Evolutionary conservation across 1,140 invertebrate species (phyloP), one percentile per base, ranked within the genome.

Genomic region (Hyles vespertilio): DNA sequence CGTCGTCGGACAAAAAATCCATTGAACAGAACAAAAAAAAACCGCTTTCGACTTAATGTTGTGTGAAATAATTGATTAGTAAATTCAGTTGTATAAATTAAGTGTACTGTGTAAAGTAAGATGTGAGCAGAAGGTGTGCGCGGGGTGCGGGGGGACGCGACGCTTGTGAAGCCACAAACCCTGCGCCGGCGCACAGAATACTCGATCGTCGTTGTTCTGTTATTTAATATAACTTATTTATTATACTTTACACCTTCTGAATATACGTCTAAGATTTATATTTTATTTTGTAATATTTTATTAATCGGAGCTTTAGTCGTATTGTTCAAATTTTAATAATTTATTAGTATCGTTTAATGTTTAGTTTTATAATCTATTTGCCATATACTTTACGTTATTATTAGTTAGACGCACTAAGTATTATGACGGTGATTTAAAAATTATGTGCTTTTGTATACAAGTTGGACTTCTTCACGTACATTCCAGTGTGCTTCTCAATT

Each of bases 401-500:
- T 34, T 34, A 34, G 34, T 34, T n/a, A 34, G 32, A 51, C 4
- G 32, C 34, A 34, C 32, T 11, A 51, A 9, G 10, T 34, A 34
- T 51, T 9, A 32, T 9, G 7, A 8, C 34, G 50, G 9, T 33
- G 9, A 8, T 9, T 50, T 8, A n/a, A 47, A 47, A 11, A 5
- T 47, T 47, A 47, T 47, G 12, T 47, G 10, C 10, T 47, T 11
- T 10, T 50, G 12, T 50, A 32, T 50, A n/a, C n/a, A 48, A 7
- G 11, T 50, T 50, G 32, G 8, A 12, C 32, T 22, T 51, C 32
- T 51, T 51, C 50, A 51, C 36, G 32, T 51, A 51, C 50, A 51
- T 51, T 51, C 50, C 50, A 51, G 50, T 34, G 50, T 51, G 50
- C 50, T 51, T 51, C 50, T 51, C 34, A 11, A 51, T 51, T 51